Base-by-base conservation (phyloP, 2,797 vertebrate genomes). In the Hapalemur alaotrensis region DNA sequence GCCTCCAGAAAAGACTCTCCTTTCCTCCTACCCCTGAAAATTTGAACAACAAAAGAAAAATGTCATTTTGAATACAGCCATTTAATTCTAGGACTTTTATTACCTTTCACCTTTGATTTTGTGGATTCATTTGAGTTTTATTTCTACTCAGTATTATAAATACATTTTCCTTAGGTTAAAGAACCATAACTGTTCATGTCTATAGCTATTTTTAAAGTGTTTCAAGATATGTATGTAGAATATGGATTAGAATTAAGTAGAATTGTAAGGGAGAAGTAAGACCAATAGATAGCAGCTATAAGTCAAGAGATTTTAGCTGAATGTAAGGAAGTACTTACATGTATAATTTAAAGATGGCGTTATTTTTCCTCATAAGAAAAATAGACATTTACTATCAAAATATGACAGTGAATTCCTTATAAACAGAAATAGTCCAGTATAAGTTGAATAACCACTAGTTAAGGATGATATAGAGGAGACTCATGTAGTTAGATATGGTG, bases 111-210 rank as follows among this genome's bases (percentile, higher is more conserved):
- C 35, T 69, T 73, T 97, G 30, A 7, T 22, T 90, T 85, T 88
- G 73, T 81, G 54, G 50, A 59, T 91, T 92, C 23, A 0, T 92
- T 97, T 50, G 35, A 79, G 32, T 63, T 94, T 96, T 95, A 30
- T 87, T 97, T 96, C 50, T 82, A 35, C n/a, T 54, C 38, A 48
- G 15, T 32, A 78, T 90, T 83, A 48, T 52, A 93, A 94, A 63
- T 88, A 63, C 0, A 43, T 54, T 78, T 83, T 95, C n/a, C 23
- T 78, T 91, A 72, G n/a, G 9, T 65, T 48, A 52, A 95, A 61
- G 59, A 93, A 12, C 14, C 22, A 57, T 63, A 93, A 25, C 18
- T 86, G 14, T 93, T 67, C 12, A 32, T 17, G 17, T 83, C n/a
- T 70, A 32, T 32, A 85, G 23, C 25, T 82, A 23, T 83, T 0